Evolutionary conservation across 2,888 invertebrate species (phyloP), one percentile per base, ranked within the genome.

Genomic region (Cephus runcator): DNA sequence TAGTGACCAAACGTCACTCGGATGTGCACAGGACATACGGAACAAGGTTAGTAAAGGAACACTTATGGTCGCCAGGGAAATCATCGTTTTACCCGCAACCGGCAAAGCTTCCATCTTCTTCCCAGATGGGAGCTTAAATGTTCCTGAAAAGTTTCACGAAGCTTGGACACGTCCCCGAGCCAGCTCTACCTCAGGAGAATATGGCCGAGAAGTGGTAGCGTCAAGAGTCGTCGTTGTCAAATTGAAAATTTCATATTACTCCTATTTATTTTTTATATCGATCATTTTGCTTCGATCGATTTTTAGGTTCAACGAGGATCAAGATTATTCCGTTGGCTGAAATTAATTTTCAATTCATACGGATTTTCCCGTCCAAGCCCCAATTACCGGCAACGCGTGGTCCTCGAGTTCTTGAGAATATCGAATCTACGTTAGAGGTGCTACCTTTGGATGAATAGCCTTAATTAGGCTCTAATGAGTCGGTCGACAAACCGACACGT

Each of bases 1-100:
- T 23, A 56, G 56, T 56, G 56, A 23, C 56, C 56, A 56, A 23
- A 15, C 40, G 56, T 56, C 56, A 56, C 23, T 3, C 56, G 56
- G 56, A 56, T 9, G 56, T 15, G 23, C 56, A 56, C 56, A 23
- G 56, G 23, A 56, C 56, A 56, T 9, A 56, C 56, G 56, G 56
- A 56, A 56, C 56, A 56, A 56, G 56, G 56, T 56, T 56, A 56
- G 56, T 23, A 56, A 56, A 56, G 56, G 56, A 56, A 83, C 82
- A 82, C 80, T 83, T 84, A 83, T 82, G 82, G 81, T 83, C 85
- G 82, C 85, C 79, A 83, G 85, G 84, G 84, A 85, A 86, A 86
- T 85, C 85, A 84, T 80, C 79, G 82, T 78, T 31, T 33, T 71
- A 80, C 83, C 83, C 83, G 80, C 84, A 83, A 83, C 23, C 71